phyloP scores from a whole-genome alignment of 2,797 vertebrate species.

The Manis javanica region DNA sequence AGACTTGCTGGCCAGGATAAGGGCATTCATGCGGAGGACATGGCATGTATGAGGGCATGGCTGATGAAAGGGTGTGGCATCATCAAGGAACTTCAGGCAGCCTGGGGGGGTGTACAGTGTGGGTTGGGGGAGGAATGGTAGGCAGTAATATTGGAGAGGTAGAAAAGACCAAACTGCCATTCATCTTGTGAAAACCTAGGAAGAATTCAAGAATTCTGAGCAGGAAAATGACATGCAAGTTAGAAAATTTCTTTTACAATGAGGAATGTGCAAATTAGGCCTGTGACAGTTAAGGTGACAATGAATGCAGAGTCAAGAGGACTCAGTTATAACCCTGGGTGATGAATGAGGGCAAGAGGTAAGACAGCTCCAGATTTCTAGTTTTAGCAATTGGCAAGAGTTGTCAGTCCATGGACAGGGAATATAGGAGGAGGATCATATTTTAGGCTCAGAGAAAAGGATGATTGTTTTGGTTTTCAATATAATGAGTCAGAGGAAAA shows the following conservation, averaged over 20 bases:
- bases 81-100: not conserved
- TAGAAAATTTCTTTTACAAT: not conserved
- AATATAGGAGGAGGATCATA: not conserved
- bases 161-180: not conserved
- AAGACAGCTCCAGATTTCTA: not conserved
- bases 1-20: not conserved
- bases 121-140: accelerated
- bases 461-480: not conserved
- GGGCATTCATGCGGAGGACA: not conserved
- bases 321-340: not conserved
- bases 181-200: not conserved
- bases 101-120: accelerated
- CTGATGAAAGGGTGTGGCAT: not conserved
- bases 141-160: not conserved
- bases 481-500: not conserved
- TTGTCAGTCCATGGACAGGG: not conserved
- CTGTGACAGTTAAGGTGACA: not conserved
- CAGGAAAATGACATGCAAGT: not conserved
- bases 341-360: not conserved
- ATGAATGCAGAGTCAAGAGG: not conserved
- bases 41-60: not conserved
- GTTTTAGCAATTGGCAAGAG: not conserved
- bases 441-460: not conserved
- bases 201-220: conserved; percentile 12
- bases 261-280: not conserved